Evolutionary conservation across 2,888 invertebrate species (phyloP).

Genomic region (Cremastinae sp.): DNA sequence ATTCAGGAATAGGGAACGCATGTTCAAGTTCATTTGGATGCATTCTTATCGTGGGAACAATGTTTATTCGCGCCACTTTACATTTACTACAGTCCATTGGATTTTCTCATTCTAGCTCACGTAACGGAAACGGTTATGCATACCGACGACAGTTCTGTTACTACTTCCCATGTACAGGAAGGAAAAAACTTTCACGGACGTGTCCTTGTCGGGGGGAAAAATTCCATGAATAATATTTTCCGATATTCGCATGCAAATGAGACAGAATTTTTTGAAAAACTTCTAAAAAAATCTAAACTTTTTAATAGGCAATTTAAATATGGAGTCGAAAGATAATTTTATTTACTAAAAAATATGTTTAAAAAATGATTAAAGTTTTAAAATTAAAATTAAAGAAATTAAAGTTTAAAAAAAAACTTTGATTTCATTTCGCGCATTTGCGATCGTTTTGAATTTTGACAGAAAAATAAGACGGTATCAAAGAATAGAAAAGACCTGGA

Average conservation of each 20-base stretch:
- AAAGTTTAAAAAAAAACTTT: no score
- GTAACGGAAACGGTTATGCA: slow-evolving; percentile 56
- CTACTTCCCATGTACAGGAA: slow-evolving; percentile 42
- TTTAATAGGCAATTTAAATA: no score
- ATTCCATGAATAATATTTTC: slow-evolving; percentile 51
- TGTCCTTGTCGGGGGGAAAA: slow-evolving; percentile 17
- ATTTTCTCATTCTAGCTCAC: slow-evolving; percentile 56
- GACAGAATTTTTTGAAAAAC: not conserved
- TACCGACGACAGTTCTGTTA: slow-evolving; percentile 47
- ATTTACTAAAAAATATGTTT: no score
- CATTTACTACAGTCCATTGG: slow-evolving; percentile 55
- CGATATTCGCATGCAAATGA: slow-evolving; percentile 24
- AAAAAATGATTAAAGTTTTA: no score
- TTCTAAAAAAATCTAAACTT: no score
- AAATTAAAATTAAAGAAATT: no score
- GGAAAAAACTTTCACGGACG: slow-evolving; percentile 6
- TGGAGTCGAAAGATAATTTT: no score
- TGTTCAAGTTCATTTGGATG: not conserved
- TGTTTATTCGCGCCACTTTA: slow-evolving; percentile 52
- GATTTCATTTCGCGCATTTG: no score
- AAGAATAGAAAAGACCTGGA: no score
- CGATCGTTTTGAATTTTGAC: no score
- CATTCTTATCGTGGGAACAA: slow-evolving; percentile 8
- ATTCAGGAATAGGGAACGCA: no score
- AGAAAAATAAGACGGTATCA: no score